A percentile compares a stretch with the other conserved stretches of the same genome.
Conservation (phyloP, 2,113 vertebrate genomes). For the Hemiscyllium ocellatum region DNA sequence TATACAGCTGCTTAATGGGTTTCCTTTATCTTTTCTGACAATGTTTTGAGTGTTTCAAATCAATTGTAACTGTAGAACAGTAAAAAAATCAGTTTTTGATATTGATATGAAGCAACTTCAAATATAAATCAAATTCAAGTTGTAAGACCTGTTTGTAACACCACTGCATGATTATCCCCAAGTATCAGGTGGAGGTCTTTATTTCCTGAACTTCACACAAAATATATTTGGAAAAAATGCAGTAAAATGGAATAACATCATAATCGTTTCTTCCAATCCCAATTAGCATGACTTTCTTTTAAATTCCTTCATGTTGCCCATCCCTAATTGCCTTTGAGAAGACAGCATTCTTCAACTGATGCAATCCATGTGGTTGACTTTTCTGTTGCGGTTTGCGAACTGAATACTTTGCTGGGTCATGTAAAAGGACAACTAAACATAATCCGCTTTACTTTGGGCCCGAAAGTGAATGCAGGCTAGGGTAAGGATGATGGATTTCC, state of each 20-base stretch:
- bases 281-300: neutral
- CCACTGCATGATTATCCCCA: neutral
- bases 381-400: too few relatives aligned
- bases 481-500: too few relatives aligned
- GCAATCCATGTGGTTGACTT: too few relatives aligned
- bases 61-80: neutral
- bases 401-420: too few relatives aligned
- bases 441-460: too few relatives aligned
- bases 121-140: neutral
- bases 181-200: neutral
- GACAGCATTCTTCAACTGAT: too few relatives aligned
- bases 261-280: neutral
- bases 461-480: too few relatives aligned
- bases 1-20: neutral
- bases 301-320: too few relatives aligned
- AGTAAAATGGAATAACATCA: neutral
- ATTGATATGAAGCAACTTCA: neutral
- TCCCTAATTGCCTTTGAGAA: too few relatives aligned
- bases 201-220: neutral
- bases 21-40: neutral
- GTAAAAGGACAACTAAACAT: too few relatives aligned
- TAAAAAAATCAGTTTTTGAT: conserved; percentile 3
- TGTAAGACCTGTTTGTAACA: neutral
- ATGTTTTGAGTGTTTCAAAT: neutral
- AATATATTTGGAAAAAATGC: neutral